Evolutionary conservation across 2,797 vertebrate species (phyloP), one percentile per base, ranked within the genome.

Genomic region (Pyrocephalus nanus): DNA sequence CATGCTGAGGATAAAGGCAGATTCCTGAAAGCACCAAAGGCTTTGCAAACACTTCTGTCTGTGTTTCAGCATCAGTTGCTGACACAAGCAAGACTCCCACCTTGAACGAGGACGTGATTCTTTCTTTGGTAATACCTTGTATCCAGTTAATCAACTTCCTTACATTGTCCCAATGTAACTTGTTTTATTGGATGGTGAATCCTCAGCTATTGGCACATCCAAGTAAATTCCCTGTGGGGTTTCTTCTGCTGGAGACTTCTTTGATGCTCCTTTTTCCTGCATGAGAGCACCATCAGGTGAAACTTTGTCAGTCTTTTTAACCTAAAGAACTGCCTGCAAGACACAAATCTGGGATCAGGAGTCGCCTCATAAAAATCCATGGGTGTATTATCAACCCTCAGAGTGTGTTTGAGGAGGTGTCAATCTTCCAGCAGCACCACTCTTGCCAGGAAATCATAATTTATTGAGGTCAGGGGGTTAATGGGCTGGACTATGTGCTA

Each of bases 391-490:
- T 95, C 92, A 89, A 55, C 48, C 73, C 85, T 67, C 62, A 3
- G 87, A 12, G 75, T 0, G 5, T 12, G 2, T 85, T 93, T 91
- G 84, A 92, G 92, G 95, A 77, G 51, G 54, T 94, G 90, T 82
- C 92, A 93, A 67, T 96, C 93, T 97, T 95, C 88, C 42, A 60
- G 72, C 32, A n/a, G 40, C 55, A 27, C 82, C 8, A 7, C 78
- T 81, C 61, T 30, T 61, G 54, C 67, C 84, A 96, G 80, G 89
- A 96, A 97, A 96, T 96, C 79, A 88, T 93, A 96, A 78, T 96
- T 96, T 95, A 93, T 78, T 86, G 77, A 95, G 93, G 80, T 87
- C 92, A 79, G 29, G 0, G 18, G 88, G 83, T 96, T 96, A 96
- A 92, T 94, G 84, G 90, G 86, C 82, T 66, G 94, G 71, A 91